Conservation (phyloP, 2,888 invertebrate genomes). For the Orchesella flavescens region DNA sequence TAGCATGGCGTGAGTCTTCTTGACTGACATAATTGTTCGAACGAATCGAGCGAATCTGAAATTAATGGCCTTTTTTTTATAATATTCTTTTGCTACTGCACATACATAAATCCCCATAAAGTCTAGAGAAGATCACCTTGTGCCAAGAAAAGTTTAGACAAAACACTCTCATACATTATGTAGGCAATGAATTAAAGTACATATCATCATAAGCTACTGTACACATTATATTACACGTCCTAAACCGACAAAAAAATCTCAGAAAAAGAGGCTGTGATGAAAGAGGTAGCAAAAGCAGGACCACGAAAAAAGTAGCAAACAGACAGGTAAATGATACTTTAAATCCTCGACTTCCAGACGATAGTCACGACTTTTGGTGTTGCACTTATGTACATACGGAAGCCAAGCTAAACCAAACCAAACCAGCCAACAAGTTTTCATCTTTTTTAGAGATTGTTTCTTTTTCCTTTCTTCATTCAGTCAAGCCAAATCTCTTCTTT, state of each 20-base stretch:
- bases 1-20: slow-evolving; percentile 8
- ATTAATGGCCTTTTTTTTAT: slow-evolving; percentile 34
- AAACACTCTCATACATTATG: slow-evolving; percentile 20
- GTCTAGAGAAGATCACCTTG: slow-evolving; percentile 27
- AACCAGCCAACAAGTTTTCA: slow-evolving; percentile 44
- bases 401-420: slow-evolving; percentile 17
- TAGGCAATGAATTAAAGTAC: slow-evolving; percentile 34
- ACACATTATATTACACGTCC: slow-evolving; percentile 32
- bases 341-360: slow-evolving; percentile 55
- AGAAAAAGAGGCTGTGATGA: slow-evolving; percentile 2
- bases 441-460: slow-evolving; percentile 17
- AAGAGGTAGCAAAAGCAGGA: background rate
- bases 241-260: slow-evolving; percentile 5
- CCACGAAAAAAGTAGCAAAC: slow-evolving; percentile 20
- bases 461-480: slow-evolving; percentile 6
- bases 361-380: slow-evolving; percentile 64
- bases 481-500: slow-evolving; percentile 4
- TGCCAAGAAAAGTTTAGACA: slow-evolving; percentile 44
- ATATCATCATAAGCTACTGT: slow-evolving; percentile 52
- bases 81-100: background rate
- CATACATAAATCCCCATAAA: background rate
- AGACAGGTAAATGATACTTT: slow-evolving; percentile 64
- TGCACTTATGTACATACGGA: background rate
- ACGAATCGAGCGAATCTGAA: slow-evolving; percentile 42
- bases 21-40: slow-evolving; percentile 57